phyloP scores from a whole-genome alignment of 2,888 invertebrate species.

The Machimus atricapillus region DNA sequence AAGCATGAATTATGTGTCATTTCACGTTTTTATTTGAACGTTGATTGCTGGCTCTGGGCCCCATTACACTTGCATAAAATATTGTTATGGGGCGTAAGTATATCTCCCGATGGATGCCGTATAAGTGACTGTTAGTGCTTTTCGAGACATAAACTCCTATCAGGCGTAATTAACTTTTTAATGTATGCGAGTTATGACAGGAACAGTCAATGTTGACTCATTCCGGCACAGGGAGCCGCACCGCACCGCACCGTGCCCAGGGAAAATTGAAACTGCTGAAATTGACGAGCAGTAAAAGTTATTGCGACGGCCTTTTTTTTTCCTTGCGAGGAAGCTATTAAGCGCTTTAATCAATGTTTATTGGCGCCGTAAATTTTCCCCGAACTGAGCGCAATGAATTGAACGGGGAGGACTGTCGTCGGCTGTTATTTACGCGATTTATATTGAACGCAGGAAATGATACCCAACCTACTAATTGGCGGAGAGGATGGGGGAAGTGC shows the following conservation, averaged over 20 bases:
- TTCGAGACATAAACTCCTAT: constrained; percentile 33
- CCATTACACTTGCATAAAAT: constrained; percentile 39
- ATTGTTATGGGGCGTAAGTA: constrained; percentile 38
- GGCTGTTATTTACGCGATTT: not conserved
- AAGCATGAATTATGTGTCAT: constrained; percentile 51
- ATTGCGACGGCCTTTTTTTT: not conserved
- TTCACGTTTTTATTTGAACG: constrained; percentile 51
- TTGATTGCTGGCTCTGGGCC: constrained; percentile 48
- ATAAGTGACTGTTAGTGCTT: constrained; percentile 20
- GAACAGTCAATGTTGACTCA: constrained; percentile 33
- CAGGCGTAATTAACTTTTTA: constrained; percentile 24
- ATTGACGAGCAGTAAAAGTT: not conserved
- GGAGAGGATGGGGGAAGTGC: not conserved
- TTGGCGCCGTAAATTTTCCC: not conserved
- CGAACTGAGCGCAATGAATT: not conserved
- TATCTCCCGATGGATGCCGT: constrained; percentile 31
- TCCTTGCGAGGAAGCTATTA: not conserved
- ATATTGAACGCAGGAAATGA: not conserved
- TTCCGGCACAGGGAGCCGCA: not conserved
- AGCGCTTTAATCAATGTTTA: constrained; percentile 1
- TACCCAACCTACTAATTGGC: not conserved
- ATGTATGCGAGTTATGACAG: constrained; percentile 37
- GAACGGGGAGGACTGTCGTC: not conserved
- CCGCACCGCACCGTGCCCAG: not conserved
- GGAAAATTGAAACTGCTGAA: not conserved